phyloP scores from a whole-genome alignment of 2,797 vertebrate species.

The Neomorphus geoffroyi region DNA sequence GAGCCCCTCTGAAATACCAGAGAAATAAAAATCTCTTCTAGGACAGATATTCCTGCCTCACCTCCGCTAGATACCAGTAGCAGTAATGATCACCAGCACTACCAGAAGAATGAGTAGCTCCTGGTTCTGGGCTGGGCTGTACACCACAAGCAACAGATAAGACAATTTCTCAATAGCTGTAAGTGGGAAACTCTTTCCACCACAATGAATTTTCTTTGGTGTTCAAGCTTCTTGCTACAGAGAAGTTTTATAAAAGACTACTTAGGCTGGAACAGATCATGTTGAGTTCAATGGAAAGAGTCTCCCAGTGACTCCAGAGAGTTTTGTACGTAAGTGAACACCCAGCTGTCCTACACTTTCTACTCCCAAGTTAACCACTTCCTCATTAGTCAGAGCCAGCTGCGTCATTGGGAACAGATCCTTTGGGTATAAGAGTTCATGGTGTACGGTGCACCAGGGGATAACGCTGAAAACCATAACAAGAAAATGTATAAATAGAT shows the following conservation, averaged over 20 bases:
- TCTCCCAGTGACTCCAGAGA: not conserved
- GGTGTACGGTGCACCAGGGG: slow-evolving; percentile 23
- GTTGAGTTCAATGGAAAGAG: not conserved
- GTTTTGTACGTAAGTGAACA: not conserved
- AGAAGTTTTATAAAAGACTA: not conserved
- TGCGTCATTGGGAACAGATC: slow-evolving; percentile 38
- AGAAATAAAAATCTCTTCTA: not conserved
- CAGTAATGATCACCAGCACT: not conserved
- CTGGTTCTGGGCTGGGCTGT: not conserved
- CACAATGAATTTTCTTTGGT: not conserved
- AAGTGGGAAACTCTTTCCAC: not conserved
- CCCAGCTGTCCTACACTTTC: slow-evolving; percentile 27
- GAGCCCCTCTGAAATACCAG: not conserved
- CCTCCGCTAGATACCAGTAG: not conserved
- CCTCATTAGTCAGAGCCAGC: slow-evolving; percentile 27
- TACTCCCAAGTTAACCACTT: slow-evolving; percentile 42
- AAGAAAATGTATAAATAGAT: slow-evolving; percentile 27
- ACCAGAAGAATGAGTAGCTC: not conserved
- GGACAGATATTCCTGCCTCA: not conserved
- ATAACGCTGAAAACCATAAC: slow-evolving; percentile 19
- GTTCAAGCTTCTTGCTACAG: not conserved
- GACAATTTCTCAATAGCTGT: not conserved
- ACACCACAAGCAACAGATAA: not conserved
- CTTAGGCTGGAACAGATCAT: not conserved
- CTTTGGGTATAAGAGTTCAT: slow-evolving; percentile 25